Conservation (phyloP, 1,140 invertebrate species). For the Idris sp. region DNA sequence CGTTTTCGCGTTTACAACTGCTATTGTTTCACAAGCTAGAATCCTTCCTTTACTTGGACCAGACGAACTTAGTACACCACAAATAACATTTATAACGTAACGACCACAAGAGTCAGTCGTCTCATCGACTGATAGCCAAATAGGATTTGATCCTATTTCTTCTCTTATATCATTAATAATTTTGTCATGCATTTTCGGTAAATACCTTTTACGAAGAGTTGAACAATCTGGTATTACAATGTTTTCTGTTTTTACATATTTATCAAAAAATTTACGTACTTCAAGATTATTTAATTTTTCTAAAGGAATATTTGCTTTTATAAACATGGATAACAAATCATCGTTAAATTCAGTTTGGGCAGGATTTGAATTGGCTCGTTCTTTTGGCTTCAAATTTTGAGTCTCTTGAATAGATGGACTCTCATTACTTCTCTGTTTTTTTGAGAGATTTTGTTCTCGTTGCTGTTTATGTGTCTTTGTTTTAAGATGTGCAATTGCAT, state of each 20-base stretch:
- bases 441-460: background rate
- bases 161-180: background rate
- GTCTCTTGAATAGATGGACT: too few relatives aligned
- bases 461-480: constrained; percentile 2
- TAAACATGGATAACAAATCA: background rate
- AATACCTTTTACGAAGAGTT: background rate
- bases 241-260: background rate
- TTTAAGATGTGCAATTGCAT: background rate
- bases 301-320: background rate
- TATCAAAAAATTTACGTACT: background rate
- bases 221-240: background rate
- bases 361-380: background rate
- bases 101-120: constrained; percentile 1
- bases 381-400: background rate
- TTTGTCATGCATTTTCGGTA: background rate
- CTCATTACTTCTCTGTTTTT: too few relatives aligned
- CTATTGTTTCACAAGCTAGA: background rate
- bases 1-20: background rate
- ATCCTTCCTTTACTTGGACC: background rate
- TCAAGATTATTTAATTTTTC: background rate
- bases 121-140: constrained; percentile 2
- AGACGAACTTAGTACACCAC: background rate
- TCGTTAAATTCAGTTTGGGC: background rate
- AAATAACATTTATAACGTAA: constrained; percentile 1
- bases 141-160: background rate